These are phyloP conservation scores for Poeciliopsis retropinna DNA, from an alignment of 2,113 vertebrate species.

Conservation along the genomic window DNA sequence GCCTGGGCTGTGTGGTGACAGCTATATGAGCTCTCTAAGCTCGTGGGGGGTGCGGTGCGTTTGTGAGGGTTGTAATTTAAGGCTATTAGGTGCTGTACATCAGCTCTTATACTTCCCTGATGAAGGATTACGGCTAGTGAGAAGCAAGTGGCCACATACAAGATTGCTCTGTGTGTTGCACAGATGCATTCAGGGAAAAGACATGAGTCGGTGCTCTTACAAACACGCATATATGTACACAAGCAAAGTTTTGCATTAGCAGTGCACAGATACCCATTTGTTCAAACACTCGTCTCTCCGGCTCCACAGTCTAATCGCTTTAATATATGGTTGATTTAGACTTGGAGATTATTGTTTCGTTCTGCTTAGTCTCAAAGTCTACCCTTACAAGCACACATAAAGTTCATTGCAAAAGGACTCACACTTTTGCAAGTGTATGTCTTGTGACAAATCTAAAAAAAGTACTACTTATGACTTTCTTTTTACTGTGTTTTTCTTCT, in stretches of 20 bases:
- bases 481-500: not conserved
- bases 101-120: conserved; percentile 67
- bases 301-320: conserved; percentile 69
- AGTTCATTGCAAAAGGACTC: not conserved
- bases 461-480: not conserved
- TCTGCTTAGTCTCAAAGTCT: conserved; percentile 3
- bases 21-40: conserved; percentile 56
- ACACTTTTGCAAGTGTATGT: no score
- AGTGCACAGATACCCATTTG: conserved; percentile 73
- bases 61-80: conserved; percentile 62
- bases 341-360: conserved; percentile 36
- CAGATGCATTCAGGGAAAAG: conserved; percentile 32
- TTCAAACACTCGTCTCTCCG: conserved; percentile 60
- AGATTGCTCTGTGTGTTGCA: conserved; percentile 60
- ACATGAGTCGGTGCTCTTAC: conserved; percentile 27
- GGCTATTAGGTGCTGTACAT: conserved; percentile 65
- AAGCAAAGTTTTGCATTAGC: conserved; percentile 42
- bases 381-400: not conserved
- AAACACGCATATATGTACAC: conserved; percentile 34
- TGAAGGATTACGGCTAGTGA: conserved; percentile 62
- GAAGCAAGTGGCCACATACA: conserved; percentile 46
- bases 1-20: conserved; percentile 54
- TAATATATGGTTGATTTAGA: conserved; percentile 67
- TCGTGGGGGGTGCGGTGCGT: not conserved
- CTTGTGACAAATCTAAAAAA: not conserved